Evolutionary conservation across 2,797 vertebrate genomes (phyloP).

Genomic region (Protosalanx chinensis): DNA sequence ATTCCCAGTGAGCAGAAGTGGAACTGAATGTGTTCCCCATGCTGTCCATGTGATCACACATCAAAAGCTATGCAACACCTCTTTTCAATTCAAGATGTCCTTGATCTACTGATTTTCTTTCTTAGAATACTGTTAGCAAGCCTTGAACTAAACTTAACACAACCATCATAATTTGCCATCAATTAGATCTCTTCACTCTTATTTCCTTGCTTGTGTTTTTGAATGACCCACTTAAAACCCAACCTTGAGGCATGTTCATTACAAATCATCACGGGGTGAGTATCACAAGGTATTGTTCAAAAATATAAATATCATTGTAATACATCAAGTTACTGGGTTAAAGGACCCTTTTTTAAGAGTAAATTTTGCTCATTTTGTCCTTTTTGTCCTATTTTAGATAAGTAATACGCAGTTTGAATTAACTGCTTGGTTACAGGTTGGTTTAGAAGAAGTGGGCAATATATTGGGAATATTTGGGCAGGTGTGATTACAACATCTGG

Average conservation of each 20-base stretch:
- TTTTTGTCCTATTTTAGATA: too few relatives aligned
- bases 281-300: slow-evolving; percentile 23
- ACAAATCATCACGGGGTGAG: slow-evolving; percentile 31
- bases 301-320: too few relatives aligned
- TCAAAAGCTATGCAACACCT: neutral
- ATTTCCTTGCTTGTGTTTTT: slow-evolving; percentile 43
- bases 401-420: too few relatives aligned
- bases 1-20: slow-evolving; percentile 3
- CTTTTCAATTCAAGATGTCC: slow-evolving; percentile 32
- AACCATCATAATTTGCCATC: slow-evolving; percentile 37
- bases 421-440: too few relatives aligned
- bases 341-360: too few relatives aligned
- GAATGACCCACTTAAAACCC: slow-evolving; percentile 32
- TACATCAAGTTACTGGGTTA: too few relatives aligned
- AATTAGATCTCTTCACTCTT: slow-evolving; percentile 43
- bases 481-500: too few relatives aligned
- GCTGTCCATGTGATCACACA: neutral
- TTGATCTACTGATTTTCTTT: slow-evolving; percentile 30
- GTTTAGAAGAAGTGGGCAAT: too few relatives aligned
- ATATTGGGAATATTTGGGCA: too few relatives aligned
- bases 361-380: too few relatives aligned
- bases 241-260: slow-evolving; percentile 4
- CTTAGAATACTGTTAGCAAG: slow-evolving; percentile 27
- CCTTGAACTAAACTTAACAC: slow-evolving; percentile 27
- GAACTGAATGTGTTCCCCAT: neutral